Base-by-base conservation (phyloP, 2,113 vertebrate species). In the Protomyctophum bolini region DNA sequence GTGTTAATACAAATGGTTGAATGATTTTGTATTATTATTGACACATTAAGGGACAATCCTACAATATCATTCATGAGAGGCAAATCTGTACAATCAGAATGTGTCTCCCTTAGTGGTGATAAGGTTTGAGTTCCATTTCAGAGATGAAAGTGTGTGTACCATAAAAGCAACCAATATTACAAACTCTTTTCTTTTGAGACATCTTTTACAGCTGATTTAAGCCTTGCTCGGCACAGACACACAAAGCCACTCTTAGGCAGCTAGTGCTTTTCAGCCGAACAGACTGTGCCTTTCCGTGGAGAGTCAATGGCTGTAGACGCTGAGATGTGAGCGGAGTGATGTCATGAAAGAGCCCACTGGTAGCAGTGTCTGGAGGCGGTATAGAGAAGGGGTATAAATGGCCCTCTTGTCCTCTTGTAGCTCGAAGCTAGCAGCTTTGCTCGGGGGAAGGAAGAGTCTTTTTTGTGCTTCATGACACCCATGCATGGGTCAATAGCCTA, bases 391-490 rank as follows among this genome's bases (percentile, higher is more conserved):
- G 72, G 75, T 66, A 81, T 90, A 87, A 92, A 90, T 84, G 79
- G 54, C 76, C 73, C 80, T 41, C 80, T 90, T 89, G 85, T 86
- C 72, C 76, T 65, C 33, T 28, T 70, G 49, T 64, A 41, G 33
- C 33, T 41, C 33, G 33, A 41, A 41, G 33, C 33, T 41, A 41
- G 64, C 58, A 66, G 83, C 82, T 84, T 76, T 66, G 70, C 65
- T 51, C 29, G 45, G 77, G 75, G 78, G 71, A 83, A 80, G 49
- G 73, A 68, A 7, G 80, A 72, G 33, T 54, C 77, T 76, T 67
- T 82, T 88, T 87, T 89, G 87, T 90, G 75, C 75, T 70, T n/a
- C 67, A 70, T 83, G 81, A 80, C 79, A 82, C 72, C 73, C 79
- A 54, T 79, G 85, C 73, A 82, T 80, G 70, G 82, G 77, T 86